Conservation (phyloP, 1,140 invertebrate genomes). For the Sitobion miscanthi region DNA sequence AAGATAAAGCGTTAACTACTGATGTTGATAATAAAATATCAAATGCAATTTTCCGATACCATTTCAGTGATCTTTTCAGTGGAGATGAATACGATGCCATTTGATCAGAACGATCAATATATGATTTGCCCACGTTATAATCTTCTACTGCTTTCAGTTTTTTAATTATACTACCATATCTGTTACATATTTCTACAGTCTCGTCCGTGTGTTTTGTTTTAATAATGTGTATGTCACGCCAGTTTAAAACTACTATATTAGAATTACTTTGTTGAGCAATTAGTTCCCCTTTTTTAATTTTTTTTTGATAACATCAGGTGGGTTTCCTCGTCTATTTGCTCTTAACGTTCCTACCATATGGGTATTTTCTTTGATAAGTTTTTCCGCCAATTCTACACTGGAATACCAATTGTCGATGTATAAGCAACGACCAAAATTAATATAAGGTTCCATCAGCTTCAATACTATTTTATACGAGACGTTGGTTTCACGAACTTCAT, state of each 20-base stretch:
- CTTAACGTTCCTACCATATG: conserved; percentile 33
- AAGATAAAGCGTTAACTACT: conserved; percentile 20
- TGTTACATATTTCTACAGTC: conserved; percentile 48
- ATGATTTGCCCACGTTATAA: conserved; percentile 45
- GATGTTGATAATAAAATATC: conserved; percentile 33
- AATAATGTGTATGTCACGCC: conserved; percentile 59
- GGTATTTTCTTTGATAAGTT: conserved; percentile 9
- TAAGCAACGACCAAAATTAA: conserved; percentile 15
- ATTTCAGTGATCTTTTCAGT: conserved; percentile 27
- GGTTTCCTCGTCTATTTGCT: conserved; percentile 33
- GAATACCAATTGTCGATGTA: conserved; percentile 47
- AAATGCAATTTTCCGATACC: conserved; percentile 29
- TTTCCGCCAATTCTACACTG: conserved; percentile 24
- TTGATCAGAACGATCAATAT: conserved; percentile 37
- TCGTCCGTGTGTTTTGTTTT: conserved; percentile 58
- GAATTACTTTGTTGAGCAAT: conserved; percentile 32
- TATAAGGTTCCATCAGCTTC: background rate
- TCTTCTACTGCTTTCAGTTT: conserved; percentile 38
- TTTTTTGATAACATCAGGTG: background rate
- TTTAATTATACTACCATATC: conserved; percentile 46
- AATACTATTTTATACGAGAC: background rate
- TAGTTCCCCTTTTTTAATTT: conserved; percentile 27
- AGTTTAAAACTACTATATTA: conserved; percentile 59
- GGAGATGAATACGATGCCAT: conserved; percentile 30
- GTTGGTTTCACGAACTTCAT: conserved; percentile 7